A percentile compares a stretch with the other conserved stretches of the same genome.
Conservation (phyloP, 1,140 invertebrate genomes). For the Penaeus vannamei region DNA sequence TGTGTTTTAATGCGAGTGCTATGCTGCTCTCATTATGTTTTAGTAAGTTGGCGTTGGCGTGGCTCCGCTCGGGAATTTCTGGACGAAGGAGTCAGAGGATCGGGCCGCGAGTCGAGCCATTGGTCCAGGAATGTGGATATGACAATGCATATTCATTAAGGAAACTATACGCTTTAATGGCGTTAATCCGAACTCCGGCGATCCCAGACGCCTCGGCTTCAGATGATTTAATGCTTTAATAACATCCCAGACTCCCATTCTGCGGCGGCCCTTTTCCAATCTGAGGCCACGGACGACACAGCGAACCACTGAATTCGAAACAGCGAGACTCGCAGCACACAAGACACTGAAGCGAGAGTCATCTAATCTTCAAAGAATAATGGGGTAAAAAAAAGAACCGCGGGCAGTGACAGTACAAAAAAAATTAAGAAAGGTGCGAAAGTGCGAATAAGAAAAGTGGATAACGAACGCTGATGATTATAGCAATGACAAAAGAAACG, state of each 20-base stretch:
- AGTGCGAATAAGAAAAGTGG: constrained; percentile 17
- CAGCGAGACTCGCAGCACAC: constrained; percentile 6
- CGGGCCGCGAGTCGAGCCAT: background rate
- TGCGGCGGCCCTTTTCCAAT: background rate
- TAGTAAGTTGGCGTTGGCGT: no score
- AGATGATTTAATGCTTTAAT: background rate
- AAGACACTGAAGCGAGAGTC: constrained; percentile 36
- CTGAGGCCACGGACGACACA: background rate
- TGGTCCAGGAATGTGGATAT: constrained; percentile 21
- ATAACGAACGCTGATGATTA: constrained; percentile 38
- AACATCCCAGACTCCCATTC: background rate
- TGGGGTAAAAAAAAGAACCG: constrained; percentile 42
- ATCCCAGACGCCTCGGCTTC: background rate
- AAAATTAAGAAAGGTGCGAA: constrained; percentile 29
- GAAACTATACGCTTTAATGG: background rate
- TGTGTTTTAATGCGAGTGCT: no score
- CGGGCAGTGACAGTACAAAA: constrained; percentile 36
- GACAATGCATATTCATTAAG: constrained; percentile 44
- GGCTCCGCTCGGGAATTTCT: no score
- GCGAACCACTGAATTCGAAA: background rate
- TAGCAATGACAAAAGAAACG: background rate
- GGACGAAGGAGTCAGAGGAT: no score
- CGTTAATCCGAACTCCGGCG: background rate
- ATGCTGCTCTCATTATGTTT: no score
- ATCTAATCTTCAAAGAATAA: constrained; percentile 46